A percentile compares a stretch with the other conserved stretches of the same genome.
Conservation (phyloP, 2,797 vertebrate species). For the Sardinella longiceps region DNA sequence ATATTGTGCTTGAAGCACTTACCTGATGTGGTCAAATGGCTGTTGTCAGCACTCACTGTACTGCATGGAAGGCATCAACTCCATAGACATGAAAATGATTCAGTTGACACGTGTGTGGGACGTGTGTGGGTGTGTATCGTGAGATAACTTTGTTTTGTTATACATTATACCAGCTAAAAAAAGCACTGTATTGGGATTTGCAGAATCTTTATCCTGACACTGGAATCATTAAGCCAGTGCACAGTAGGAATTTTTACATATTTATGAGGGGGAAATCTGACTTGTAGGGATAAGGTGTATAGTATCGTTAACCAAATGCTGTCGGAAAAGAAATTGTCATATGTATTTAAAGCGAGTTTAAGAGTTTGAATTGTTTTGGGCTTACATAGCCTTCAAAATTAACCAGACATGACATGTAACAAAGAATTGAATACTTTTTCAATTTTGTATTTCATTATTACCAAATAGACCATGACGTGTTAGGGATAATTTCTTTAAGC, state of each 20-base stretch:
- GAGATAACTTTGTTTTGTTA: neutral
- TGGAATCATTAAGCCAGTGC: neutral
- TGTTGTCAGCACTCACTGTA: neutral
- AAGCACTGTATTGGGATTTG: neutral
- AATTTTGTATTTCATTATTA: too few species aligned
- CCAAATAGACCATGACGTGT: too few species aligned
- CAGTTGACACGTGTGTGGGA: neutral
- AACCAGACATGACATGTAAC: too few species aligned
- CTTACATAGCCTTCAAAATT: too few species aligned
- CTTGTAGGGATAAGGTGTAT: too few species aligned
- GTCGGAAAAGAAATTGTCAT: too few species aligned
- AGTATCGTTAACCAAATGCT: too few species aligned
- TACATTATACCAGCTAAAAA: neutral
- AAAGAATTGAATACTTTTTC: too few species aligned
- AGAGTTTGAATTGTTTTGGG: too few species aligned
- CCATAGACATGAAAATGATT: constrained; percentile 15
- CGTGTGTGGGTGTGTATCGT: neutral
- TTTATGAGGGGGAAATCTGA: neutral
- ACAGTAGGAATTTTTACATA: neutral
- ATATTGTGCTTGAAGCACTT: neutral
- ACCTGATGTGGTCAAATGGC: constrained; percentile 10
- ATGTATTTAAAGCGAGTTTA: too few species aligned
- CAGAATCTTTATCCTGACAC: neutral
- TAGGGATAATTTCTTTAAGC: too few species aligned
- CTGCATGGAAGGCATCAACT: neutral